These are phyloP conservation scores for Neodiprion fabricii DNA, from an alignment of 1,140 invertebrate genomes.

Conservation along the genomic window DNA sequence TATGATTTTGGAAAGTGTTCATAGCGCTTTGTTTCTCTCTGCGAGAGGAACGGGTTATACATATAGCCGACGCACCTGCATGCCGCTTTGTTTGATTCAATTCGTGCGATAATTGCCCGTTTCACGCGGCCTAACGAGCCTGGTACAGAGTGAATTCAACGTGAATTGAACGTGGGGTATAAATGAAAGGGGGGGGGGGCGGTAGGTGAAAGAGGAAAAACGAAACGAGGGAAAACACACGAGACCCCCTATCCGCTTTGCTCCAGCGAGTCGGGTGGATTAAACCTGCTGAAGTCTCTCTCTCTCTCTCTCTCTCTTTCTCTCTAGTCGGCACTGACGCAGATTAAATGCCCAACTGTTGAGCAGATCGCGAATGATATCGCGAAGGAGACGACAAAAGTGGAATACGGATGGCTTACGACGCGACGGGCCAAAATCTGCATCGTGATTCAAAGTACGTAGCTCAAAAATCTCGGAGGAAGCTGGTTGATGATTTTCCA, in stretches of 20 bases:
- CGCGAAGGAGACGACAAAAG: no score
- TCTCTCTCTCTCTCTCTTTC: constrained; percentile 10
- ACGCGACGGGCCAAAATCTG: no score
- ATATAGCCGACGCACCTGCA: no score
- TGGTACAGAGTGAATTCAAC: not conserved
- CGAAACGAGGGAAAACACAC: not conserved
- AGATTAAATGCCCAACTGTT: not conserved
- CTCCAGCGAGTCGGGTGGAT: no score
- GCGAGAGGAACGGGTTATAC: no score
- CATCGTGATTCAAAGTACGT: no score
- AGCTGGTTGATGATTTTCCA: no score
- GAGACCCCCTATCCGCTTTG: no score
- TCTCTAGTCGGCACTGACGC: not conserved
- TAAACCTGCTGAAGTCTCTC: not conserved
- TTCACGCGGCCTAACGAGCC: constrained; percentile 3
- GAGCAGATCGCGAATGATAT: constrained; percentile 3
- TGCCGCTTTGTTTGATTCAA: not conserved
- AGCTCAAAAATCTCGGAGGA: no score
- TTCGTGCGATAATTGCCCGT: not conserved
- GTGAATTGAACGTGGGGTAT: not conserved
- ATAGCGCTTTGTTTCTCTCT: no score
- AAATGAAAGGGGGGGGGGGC: not conserved
- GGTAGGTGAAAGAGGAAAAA: not conserved
- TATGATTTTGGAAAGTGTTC: no score
- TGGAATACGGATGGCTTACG: no score